Evolutionary conservation across 2,113 vertebrate genomes (phyloP).

Genomic region (Urocolius indicus): DNA sequence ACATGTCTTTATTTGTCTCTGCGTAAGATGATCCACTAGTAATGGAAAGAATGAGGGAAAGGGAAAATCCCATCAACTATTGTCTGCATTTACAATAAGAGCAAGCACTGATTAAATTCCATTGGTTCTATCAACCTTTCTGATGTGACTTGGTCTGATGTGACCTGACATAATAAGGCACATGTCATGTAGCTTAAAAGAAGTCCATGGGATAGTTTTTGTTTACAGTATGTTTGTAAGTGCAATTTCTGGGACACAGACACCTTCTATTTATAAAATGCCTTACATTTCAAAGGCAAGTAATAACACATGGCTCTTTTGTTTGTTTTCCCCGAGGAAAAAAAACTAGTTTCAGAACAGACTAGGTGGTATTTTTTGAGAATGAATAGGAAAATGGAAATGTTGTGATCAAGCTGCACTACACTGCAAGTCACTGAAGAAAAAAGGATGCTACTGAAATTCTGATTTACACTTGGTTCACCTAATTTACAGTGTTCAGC

Average conservation of each 20-base stretch:
- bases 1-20: background rate
- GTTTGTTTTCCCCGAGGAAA: background rate
- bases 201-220: background rate
- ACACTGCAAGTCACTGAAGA: background rate
- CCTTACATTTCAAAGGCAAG: background rate
- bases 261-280: background rate
- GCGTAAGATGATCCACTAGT: background rate
- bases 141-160: constrained; percentile 1
- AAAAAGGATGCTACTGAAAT: background rate
- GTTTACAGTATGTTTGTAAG: background rate
- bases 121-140: background rate
- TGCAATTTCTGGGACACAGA: background rate
- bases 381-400: background rate
- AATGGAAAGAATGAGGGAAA: background rate
- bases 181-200: background rate
- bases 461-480: background rate
- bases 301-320: background rate
- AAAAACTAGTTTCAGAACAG: background rate
- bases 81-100: background rate
- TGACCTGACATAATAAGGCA: constrained; percentile 18
- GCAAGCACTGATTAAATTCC: background rate
- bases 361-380: background rate
- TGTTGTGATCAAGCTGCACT: background rate
- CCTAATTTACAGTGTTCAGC: background rate
- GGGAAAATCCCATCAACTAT: background rate